Base-by-base conservation (phyloP, 2,113 vertebrate species). In the Noturus placidus region DNA sequence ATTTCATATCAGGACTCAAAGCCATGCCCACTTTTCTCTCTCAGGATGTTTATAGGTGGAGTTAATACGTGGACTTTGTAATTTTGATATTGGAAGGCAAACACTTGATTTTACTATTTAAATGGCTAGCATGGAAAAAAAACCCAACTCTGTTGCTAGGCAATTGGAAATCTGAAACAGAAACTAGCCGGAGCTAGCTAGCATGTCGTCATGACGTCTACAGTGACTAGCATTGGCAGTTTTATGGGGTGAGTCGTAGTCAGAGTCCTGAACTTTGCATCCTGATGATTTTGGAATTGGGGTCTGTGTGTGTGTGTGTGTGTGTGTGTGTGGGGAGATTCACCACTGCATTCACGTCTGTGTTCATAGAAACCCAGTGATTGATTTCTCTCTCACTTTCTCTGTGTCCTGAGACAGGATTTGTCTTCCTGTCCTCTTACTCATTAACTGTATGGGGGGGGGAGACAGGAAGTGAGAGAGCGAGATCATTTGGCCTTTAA, bases 391-490 rank as follows among this genome's bases (percentile, higher is more conserved):
- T 77, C 74, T 77, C 25, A 50, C 10, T 50, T 77, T 27, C 11
- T 50, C 76, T 78, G 46, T 50, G 74, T 77, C 25, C 74, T 50
- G 42, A 52, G 25, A 22, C 76, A 78, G 76, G 46, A 30, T 78
- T 78, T 17, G 76, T 30, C 76, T 52, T 78, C 72, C 76, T 79
- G 77, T 56, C 52, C 50, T 79, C 52, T 79, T 79, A 56, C 77
- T 79, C 4, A 79, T 79, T 79, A 80, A 80, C 77, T 80, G n/a
- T 57, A 8, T 6, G 17, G 5, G 30, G 17, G 5, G 19, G 87
- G 91, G 90, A 89, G 91, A 91, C 89, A 88, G 89, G 89, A 87
- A 84, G 65, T 63, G 67, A 67, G 72, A 63, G 72, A 13, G 38
- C 22, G 84, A 38, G 56, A 63, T 77, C 52, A n/a, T 61, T 78